phyloP scores from a whole-genome alignment of 2,797 vertebrate genomes.

The Sciurus carolinensis region DNA sequence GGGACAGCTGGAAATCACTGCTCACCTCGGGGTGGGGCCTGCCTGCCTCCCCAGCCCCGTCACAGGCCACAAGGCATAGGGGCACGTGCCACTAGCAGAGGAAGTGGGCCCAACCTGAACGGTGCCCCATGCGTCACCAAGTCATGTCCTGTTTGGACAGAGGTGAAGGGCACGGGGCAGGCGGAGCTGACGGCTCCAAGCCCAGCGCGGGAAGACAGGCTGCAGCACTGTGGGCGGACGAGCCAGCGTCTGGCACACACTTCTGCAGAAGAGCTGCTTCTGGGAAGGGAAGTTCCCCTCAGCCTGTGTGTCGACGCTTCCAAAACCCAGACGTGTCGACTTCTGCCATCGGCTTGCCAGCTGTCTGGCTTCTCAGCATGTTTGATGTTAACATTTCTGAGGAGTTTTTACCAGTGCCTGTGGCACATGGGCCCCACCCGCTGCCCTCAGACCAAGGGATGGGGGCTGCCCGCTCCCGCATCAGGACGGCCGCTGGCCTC shows the following conservation, averaged over 20 bases:
- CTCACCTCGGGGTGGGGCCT: neutral
- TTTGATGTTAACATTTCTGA: neutral
- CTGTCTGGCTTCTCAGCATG: neutral
- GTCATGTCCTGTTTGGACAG: no score
- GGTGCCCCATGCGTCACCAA: rapidly evolving
- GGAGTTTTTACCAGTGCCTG: neutral
- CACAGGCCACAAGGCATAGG: neutral
- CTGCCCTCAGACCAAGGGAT: no score
- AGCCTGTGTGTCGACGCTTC: neutral
- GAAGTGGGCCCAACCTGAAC: neutral
- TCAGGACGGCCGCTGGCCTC: neutral
- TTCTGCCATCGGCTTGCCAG: neutral
- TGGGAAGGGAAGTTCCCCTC: neutral
- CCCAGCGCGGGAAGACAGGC: neutral
- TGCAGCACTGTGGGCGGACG: rapidly evolving
- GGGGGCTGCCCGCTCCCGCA: rapidly evolving
- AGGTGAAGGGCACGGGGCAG: rapidly evolving
- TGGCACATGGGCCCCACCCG: neutral
- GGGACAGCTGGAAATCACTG: neutral
- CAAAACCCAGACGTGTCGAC: neutral
- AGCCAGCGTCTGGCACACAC: rapidly evolving
- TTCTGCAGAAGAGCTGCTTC: neutral
- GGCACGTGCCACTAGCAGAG: no score
- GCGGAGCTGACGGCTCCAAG: rapidly evolving
- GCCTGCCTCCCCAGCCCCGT: neutral